Evolutionary conservation across 2,888 invertebrate genomes (phyloP).

Genomic region (Phortica okadai): DNA sequence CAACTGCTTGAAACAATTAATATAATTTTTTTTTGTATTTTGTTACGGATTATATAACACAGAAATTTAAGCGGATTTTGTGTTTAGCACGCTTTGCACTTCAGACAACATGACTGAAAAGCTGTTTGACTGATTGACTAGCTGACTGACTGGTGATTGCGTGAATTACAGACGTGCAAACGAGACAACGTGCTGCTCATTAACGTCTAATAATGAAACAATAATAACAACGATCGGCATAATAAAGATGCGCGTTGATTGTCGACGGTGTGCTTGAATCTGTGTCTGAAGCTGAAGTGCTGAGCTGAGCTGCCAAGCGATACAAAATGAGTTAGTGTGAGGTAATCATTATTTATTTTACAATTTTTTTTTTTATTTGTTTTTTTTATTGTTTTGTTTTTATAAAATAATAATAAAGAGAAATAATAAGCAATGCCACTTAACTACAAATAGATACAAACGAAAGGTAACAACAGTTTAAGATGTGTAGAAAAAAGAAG

Average conservation of each 20-base stretch:
- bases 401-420: not conserved
- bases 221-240: not conserved
- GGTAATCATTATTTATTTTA: conserved; percentile 56
- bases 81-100: not conserved
- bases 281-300: conserved; percentile 11
- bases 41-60: not conserved
- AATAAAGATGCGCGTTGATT: not conserved
- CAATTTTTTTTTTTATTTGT: conserved; percentile 1
- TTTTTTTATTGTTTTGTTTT: not conserved
- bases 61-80: conserved; percentile 22
- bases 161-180: not conserved
- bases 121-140: not conserved
- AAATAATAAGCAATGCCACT: conserved; percentile 5
- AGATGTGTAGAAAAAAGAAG: not conserved
- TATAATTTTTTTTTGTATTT: not conserved
- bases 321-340: conserved; percentile 59
- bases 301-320: not conserved
- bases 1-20: not conserved
- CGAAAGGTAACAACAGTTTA: conserved; percentile 2
- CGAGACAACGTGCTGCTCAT: not conserved
- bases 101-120: not conserved
- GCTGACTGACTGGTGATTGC: not conserved
- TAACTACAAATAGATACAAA: not conserved
- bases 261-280: not conserved
- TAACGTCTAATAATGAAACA: conserved; percentile 3